Conservation (phyloP, 2,113 vertebrate genomes). For the Psilopsiagon aymara region DNA sequence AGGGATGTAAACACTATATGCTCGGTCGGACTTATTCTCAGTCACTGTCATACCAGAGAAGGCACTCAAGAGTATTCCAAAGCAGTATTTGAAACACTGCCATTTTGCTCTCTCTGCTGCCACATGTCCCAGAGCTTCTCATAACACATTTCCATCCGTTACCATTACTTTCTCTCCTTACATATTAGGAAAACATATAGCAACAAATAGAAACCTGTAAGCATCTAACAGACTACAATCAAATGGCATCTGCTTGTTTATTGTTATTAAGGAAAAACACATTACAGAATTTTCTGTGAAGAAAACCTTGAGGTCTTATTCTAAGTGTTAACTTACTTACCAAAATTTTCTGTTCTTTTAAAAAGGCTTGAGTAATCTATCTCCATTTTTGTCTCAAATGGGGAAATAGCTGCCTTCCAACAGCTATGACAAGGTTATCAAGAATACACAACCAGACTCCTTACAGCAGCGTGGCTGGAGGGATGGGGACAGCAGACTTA, state of each 20-base stretch:
- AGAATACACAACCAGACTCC: background rate
- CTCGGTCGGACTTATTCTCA: background rate
- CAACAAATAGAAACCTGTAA: background rate
- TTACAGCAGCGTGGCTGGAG: background rate
- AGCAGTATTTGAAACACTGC: background rate
- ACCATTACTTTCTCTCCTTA: background rate
- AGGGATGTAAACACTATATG: slow-evolving; percentile 12
- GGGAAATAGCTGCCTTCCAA: background rate
- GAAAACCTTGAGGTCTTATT: background rate
- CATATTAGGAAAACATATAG: background rate
- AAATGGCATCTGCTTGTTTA: background rate
- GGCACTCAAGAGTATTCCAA: slow-evolving; percentile 7
- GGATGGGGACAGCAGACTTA: background rate
- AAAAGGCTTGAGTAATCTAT: background rate
- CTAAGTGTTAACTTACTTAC: background rate
- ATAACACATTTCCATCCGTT: background rate
- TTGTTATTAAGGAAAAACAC: background rate
- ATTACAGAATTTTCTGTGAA: background rate
- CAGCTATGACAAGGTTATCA: background rate
- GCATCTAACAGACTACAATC: background rate
- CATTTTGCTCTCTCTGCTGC: background rate
- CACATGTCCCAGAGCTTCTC: background rate
- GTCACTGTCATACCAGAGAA: background rate
- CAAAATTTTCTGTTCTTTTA: background rate
- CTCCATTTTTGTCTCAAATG: background rate